These are phyloP conservation scores for Lasioglossum malachurum DNA, from an alignment of 2,888 invertebrate species.

Conservation along the genomic window DNA sequence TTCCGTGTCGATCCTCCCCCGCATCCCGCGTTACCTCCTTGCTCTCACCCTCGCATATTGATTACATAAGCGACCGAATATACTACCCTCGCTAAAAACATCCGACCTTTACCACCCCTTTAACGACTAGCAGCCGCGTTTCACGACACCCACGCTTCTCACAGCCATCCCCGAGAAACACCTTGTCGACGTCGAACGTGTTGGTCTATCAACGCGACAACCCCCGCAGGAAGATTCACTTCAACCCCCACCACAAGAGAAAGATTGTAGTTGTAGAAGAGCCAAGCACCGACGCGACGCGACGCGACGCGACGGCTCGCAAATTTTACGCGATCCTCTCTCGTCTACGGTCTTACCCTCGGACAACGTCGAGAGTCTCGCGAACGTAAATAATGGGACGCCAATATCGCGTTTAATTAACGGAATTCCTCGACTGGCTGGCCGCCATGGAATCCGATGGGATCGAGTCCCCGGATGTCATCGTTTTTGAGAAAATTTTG, in stretches of 20 bases:
- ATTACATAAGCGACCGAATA: slow-evolving; percentile 83
- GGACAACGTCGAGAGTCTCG: background rate
- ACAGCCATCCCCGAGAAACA: slow-evolving; percentile 31
- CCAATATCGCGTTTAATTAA: slow-evolving; percentile 34
- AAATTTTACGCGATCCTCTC: slow-evolving; percentile 28
- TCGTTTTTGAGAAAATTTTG: too few relatives aligned
- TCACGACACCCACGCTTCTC: slow-evolving; percentile 38
- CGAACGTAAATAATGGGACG: slow-evolving; percentile 26
- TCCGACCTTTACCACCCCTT: slow-evolving; percentile 68
- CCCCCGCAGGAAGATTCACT: slow-evolving; percentile 12
- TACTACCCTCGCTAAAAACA: slow-evolving; percentile 83
- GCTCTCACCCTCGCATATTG: slow-evolving; percentile 81
- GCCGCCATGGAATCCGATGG: background rate
- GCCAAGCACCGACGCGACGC: background rate
- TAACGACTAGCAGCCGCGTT: slow-evolving; percentile 24
- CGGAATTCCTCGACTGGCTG: background rate
- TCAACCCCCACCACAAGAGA: background rate
- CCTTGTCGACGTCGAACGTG: slow-evolving; percentile 40
- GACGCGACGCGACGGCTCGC: background rate
- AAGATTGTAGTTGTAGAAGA: background rate
- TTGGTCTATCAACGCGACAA: slow-evolving; percentile 18
- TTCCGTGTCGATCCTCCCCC: slow-evolving; percentile 45
- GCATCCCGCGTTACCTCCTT: slow-evolving; percentile 32
- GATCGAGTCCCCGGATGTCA: background rate
- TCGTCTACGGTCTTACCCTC: background rate